A percentile compares a stretch with the other conserved stretches of the same genome.
Evolutionary conservation across 1,140 invertebrate genomes (phyloP).

Genomic region (Ips typographus): DNA sequence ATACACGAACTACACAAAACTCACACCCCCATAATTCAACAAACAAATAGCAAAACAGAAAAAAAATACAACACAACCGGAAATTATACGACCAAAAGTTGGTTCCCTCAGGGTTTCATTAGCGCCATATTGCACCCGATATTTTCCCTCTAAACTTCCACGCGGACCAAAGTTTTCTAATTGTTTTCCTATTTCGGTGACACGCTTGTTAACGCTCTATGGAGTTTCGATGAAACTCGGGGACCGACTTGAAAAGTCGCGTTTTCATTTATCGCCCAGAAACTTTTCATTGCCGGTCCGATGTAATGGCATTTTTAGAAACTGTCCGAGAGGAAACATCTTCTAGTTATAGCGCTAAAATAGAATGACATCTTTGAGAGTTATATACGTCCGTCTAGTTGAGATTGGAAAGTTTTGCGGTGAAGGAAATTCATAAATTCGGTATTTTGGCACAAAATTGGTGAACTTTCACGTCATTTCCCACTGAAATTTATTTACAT

Average conservation of each 20-base stretch:
- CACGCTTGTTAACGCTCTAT: conserved; percentile 25
- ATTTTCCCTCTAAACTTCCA: conserved; percentile 14
- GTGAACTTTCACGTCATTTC: too few species aligned
- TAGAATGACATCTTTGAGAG: too few species aligned
- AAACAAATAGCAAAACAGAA: too few species aligned
- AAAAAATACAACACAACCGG: too few species aligned
- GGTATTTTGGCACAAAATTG: too few species aligned
- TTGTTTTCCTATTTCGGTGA: conserved; percentile 29
- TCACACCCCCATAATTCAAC: too few species aligned
- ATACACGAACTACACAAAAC: too few species aligned
- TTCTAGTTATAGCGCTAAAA: too few species aligned
- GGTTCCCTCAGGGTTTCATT: conserved; percentile 12
- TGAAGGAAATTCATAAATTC: too few species aligned
- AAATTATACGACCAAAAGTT: background rate
- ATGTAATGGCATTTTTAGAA: conserved; percentile 25
- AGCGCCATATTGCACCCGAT: conserved; percentile 18
- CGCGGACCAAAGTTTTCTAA: conserved; percentile 24
- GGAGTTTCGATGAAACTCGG: conserved; percentile 30
- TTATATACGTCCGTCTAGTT: too few species aligned
- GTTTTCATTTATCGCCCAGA: conserved; percentile 28
- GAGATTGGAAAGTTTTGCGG: too few species aligned
- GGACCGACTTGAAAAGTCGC: conserved; percentile 29
- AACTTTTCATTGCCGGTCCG: conserved; percentile 17
- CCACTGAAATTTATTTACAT: too few species aligned
- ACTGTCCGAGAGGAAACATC: background rate